Conservation (phyloP, 2,888 invertebrate genomes). For the Cataglyphis albicans region DNA sequence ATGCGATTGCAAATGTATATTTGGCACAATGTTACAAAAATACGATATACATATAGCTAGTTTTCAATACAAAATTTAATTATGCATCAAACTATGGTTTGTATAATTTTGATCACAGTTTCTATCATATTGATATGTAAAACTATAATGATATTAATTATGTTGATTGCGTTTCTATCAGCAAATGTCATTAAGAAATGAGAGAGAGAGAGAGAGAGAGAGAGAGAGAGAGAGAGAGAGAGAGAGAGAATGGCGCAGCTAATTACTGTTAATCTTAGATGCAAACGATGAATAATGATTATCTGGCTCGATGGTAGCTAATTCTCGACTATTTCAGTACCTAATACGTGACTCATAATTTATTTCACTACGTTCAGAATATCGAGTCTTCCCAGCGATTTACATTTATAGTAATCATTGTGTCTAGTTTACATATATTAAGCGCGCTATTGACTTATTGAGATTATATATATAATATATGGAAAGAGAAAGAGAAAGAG, state of each 20-base stretch:
- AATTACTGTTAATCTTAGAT: conserved; percentile 18
- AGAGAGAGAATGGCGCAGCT: background rate
- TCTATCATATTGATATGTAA: background rate
- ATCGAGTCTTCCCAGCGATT: background rate
- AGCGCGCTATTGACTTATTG: background rate
- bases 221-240: background rate
- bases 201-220: background rate
- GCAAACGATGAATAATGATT: conserved; percentile 21
- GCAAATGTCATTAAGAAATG: background rate
- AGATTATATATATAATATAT: background rate
- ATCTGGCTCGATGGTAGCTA: background rate
- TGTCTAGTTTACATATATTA: background rate
- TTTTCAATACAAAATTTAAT: background rate
- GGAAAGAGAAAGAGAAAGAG: background rate
- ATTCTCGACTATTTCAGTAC: conserved; percentile 8
- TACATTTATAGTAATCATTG: background rate
- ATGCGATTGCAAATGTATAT: background rate
- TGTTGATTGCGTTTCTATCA: background rate
- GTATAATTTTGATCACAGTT: background rate
- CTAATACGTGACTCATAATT: background rate
- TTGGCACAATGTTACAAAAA: background rate
- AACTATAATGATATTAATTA: conserved; percentile 8
- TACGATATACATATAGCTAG: background rate
- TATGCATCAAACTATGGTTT: background rate
- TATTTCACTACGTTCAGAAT: background rate